A percentile compares a stretch with the other conserved stretches of the same genome.
Evolutionary conservation across 1,140 invertebrate genomes (phyloP).

Genomic region (Euwallacea similis): DNA sequence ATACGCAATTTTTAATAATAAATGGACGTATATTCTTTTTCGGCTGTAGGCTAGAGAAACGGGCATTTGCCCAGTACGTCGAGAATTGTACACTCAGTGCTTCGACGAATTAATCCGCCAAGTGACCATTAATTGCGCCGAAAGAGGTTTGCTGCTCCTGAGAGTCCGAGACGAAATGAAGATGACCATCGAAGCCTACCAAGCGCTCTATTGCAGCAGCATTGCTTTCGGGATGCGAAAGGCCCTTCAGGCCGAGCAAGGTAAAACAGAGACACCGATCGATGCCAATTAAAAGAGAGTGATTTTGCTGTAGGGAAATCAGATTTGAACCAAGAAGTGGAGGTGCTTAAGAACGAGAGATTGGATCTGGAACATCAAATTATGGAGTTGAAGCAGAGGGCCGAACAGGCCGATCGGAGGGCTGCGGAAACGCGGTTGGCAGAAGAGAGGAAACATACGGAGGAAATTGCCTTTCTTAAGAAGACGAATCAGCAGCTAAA

Average conservation of each 20-base stretch:
- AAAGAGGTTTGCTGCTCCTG: constrained; percentile 90
- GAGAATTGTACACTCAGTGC: constrained; percentile 94
- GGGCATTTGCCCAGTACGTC: constrained; percentile 92
- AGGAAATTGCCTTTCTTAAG: constrained; percentile 89
- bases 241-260: constrained; percentile 78
- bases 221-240: constrained; percentile 98
- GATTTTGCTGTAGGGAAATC: constrained; percentile 56
- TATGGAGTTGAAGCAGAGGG: constrained; percentile 78
- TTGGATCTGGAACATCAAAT: constrained; percentile 76
- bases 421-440: constrained; percentile 81
- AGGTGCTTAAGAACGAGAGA: constrained; percentile 65
- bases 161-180: constrained; percentile 92
- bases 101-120: constrained; percentile 94
- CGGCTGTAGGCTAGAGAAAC: constrained; percentile 77
- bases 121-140: constrained; percentile 96
- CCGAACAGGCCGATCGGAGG: constrained; percentile 81
- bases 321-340: constrained; percentile 62
- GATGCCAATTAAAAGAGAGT: not conserved
- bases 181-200: constrained; percentile 95
- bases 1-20: too few species aligned
- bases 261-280: not conserved
- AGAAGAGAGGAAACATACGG: constrained; percentile 87
- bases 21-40: too few species aligned
- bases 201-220: constrained; percentile 93
- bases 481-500: constrained; percentile 93